Conservation (phyloP, 2,113 vertebrate species). For the Chauna torquata region DNA sequence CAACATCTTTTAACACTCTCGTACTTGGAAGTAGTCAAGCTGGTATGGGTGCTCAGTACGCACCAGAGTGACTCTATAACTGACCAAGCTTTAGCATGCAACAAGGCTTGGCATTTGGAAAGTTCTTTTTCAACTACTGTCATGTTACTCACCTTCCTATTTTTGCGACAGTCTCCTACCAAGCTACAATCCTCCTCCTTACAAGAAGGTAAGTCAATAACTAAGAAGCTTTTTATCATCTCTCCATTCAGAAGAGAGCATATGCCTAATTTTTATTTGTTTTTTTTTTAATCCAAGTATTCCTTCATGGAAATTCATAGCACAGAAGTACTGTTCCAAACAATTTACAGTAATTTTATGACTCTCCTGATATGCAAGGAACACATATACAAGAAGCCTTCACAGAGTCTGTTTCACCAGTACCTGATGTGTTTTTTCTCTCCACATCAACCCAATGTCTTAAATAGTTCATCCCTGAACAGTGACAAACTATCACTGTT, state of each 20-base stretch:
- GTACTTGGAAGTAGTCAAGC: neutral
- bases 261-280: fast-evolving
- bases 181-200: neutral
- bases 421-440: neutral
- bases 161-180: neutral
- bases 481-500: neutral
- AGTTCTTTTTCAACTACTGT: neutral
- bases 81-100: neutral
- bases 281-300: too few species aligned
- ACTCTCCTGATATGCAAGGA: neutral
- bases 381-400: neutral
- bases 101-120: neutral
- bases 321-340: neutral
- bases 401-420: neutral
- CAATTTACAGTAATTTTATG: neutral
- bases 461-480: neutral
- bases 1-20: neutral
- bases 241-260: neutral
- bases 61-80: neutral
- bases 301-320: neutral
- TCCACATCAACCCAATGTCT: neutral
- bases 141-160: neutral
- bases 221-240: neutral
- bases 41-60: neutral
- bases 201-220: neutral